A percentile compares a stretch with the other conserved stretches of the same genome.
Conservation (phyloP, 92 coral and sea anemone genomes). For the Blastomussa wellsi region DNA sequence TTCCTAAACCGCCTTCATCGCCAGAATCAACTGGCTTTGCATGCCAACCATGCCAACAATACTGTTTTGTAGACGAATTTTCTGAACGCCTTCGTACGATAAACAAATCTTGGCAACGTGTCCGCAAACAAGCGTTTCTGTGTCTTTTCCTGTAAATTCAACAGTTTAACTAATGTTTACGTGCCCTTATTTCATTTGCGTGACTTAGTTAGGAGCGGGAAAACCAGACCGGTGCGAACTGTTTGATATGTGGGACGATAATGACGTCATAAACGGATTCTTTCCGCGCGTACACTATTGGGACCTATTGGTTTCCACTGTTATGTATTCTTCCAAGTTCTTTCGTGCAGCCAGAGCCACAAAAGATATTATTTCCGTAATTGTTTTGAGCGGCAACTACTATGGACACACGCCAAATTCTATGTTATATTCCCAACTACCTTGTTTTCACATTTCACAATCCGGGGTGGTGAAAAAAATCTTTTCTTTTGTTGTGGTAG, state of each 20-base stretch:
- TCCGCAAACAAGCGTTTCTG: not conserved
- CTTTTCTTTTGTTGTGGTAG: constrained; percentile 1
- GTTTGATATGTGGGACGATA: not conserved
- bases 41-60: not conserved
- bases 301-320: too few relatives aligned
- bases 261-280: not conserved
- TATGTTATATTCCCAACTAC: not conserved
- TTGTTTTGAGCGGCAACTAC: not conserved
- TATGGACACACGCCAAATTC: not conserved
- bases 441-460: not conserved
- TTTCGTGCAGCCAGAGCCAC: not conserved
- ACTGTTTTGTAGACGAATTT: not conserved
- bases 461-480: not conserved
- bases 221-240: not conserved
- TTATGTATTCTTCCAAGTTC: not conserved
- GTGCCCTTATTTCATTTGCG: not conserved
- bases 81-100: not conserved
- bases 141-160: not conserved
- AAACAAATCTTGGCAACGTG: too few relatives aligned
- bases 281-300: not conserved
- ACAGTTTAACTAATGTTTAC: not conserved
- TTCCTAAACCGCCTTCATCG: not conserved
- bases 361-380: not conserved
- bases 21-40: not conserved
- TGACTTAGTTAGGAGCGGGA: not conserved